Evolutionary conservation across 2,888 invertebrate species (phyloP).

Genomic region (Aphrophora alni): DNA sequence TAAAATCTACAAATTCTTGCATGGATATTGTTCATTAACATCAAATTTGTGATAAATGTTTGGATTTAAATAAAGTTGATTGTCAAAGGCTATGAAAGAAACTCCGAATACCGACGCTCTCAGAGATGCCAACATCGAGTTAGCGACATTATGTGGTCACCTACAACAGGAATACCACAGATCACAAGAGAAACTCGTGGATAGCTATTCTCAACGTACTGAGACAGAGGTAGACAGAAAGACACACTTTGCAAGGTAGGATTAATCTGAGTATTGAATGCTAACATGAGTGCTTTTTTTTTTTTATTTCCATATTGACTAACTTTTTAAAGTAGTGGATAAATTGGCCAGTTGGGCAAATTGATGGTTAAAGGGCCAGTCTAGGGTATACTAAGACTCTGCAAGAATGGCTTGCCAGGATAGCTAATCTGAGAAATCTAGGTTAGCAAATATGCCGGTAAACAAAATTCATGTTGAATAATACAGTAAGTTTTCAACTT

Average conservation of each 20-base stretch:
- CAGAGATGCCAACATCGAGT: constrained; percentile 27
- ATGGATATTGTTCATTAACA: too few relatives aligned
- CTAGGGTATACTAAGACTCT: too few relatives aligned
- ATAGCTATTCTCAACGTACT: neutral
- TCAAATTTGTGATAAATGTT: neutral
- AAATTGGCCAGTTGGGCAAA: too few relatives aligned
- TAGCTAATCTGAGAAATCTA: too few relatives aligned
- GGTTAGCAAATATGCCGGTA: too few relatives aligned
- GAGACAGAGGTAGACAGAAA: constrained; percentile 24
- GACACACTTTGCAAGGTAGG: constrained; percentile 1
- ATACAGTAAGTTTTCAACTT: too few relatives aligned
- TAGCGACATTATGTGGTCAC: constrained; percentile 26
- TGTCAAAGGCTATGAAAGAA: neutral
- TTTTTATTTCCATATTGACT: too few relatives aligned
- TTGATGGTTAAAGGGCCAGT: too few relatives aligned
- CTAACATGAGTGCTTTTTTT: neutral
- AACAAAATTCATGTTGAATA: too few relatives aligned
- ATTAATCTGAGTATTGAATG: neutral
- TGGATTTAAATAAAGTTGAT: neutral
- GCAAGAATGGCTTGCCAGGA: too few relatives aligned
- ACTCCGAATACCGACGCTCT: neutral
- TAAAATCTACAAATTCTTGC: too few relatives aligned
- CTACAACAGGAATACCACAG: constrained; percentile 18
- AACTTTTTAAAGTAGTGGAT: too few relatives aligned
- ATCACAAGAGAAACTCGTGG: constrained; percentile 7